Evolutionary conservation across 2,113 vertebrate species (phyloP).

Genomic region (Alligator mississippiensis): DNA sequence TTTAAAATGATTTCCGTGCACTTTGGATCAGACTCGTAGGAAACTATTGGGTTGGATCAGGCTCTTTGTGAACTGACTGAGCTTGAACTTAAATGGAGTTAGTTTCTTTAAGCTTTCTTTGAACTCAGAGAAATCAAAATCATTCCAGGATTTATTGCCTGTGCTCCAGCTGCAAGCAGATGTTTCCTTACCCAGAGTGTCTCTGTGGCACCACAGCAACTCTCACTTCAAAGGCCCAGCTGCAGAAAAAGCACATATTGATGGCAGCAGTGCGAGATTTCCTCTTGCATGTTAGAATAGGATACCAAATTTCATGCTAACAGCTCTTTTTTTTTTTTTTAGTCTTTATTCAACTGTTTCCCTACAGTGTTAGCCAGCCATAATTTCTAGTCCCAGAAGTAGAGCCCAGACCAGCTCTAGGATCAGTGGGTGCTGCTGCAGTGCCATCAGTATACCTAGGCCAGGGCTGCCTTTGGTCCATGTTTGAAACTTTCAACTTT

Average conservation of each 20-base stretch:
- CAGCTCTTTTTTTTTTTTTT: not conserved
- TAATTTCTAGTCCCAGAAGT: not conserved
- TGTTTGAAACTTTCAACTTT: not conserved
- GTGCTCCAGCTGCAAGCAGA: constrained; percentile 43
- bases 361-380: not conserved
- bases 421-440: not conserved
- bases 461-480: not conserved
- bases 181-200: constrained; percentile 20
- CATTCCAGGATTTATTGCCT: constrained; percentile 33
- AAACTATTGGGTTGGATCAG: not conserved
- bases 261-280: not conserved
- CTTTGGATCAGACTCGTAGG: constrained; percentile 34
- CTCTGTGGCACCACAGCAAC: not conserved
- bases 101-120: constrained; percentile 44
- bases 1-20: not conserved
- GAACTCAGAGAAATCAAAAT: constrained; percentile 39
- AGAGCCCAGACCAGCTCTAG: not conserved
- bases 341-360: not conserved
- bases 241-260: not conserved
- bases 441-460: not conserved
- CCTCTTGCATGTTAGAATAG: not conserved
- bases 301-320: not conserved
- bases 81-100: not conserved
- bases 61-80: not conserved
- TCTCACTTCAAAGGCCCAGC: not conserved